Evolutionary conservation across 2,888 invertebrate genomes (phyloP), one percentile per base, ranked within the genome.

Genomic region (Scaptodrosophila latifasciaeformis): DNA sequence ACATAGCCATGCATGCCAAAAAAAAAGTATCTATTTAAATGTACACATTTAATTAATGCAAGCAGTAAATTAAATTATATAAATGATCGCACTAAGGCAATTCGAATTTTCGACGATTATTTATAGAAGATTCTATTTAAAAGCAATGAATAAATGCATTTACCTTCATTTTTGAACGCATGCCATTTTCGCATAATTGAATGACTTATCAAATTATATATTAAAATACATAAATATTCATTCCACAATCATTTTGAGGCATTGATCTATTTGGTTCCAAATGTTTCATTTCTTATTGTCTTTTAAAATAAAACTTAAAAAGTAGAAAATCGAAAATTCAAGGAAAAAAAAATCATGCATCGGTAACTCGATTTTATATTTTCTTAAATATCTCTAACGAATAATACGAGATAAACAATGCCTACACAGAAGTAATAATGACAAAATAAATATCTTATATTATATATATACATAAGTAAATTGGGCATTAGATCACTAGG

Each of bases 11-110:
- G n/a, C n/a, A n/a, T n/a, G n/a, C n/a, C n/a, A n/a, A n/a, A n/a
- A n/a, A n/a, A n/a, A 48, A 27, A 39, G 34, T 34, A 53, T 58
- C 79, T 76, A 75, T 76, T 79, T 72, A 59, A 72, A 62, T 65
- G 52, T 40, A 31, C 44, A 30, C 64, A 13, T 35, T 78, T 52
- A 71, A 66, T 76, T 58, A 60, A 70, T 66, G 49, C 65, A 67
- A 52, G 42, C 49, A 58, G 61, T 43, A 24, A 49, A 64, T 55
- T 59, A 45, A 65, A 69, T 80, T 81, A 80, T 69, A 70, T 81
- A 81, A 80, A 68, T 45, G 56, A 57, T 31, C 42, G 54, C 42
- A 54, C 31, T 31, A 40, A 44, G 46, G 49, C 55, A 7, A 58
- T 49, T 61, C 48, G 50, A 61, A 64, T 52, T 35, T 40, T 44